Base-by-base conservation (phyloP, 2,797 vertebrate species). In the Paedocypris micromegethes region DNA sequence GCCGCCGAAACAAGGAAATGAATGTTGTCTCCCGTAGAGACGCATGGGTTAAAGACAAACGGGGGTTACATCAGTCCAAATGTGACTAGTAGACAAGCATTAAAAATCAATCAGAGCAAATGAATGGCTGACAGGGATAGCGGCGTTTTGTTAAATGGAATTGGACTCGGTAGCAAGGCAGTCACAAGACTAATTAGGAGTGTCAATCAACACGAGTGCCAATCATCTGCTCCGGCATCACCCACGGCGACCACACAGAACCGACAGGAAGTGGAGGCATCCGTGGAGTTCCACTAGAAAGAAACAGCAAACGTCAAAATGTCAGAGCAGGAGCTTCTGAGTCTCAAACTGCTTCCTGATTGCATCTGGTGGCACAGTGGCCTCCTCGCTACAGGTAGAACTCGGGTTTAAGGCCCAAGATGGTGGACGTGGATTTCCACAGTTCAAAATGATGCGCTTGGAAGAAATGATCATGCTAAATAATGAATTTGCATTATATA, bases 21-120 rank as follows among this genome's bases (percentile, higher is more conserved):
- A 48, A 66, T 50, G 23, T 58, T 43, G 66, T 62, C 5, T 53
- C 3, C 23, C 4, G 42, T 5, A 23, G 52, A 38, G 46, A 52
- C 53, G n/a, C 9, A 44, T n/a, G 43, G 58, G 8, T 52, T 71
- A 51, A 74, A 66, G 62, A 47, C 47, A 55, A 3, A 4, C 53
- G 5, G 9, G 74, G 68, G 61, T 51, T 60, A 48, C 52, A 59
- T 47, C 51, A 62, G 45, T 9, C 48, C 53, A 52, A 43, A 65
- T 53, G 43, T 4, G 7, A 56, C 46, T 7, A 46, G 53, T 74
- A 78, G 78, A 80, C 68, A 74, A 78, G 73, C 79, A 78, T 80
- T 85, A 78, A 85, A 79, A 76, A 84, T 82, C 80, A 85, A 81
- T 88, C 84, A 81, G 78, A 86, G 81, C 80, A 81, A 79, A 86